Conservation (phyloP, 2,113 vertebrate species). For the Barnardius zonarius region DNA sequence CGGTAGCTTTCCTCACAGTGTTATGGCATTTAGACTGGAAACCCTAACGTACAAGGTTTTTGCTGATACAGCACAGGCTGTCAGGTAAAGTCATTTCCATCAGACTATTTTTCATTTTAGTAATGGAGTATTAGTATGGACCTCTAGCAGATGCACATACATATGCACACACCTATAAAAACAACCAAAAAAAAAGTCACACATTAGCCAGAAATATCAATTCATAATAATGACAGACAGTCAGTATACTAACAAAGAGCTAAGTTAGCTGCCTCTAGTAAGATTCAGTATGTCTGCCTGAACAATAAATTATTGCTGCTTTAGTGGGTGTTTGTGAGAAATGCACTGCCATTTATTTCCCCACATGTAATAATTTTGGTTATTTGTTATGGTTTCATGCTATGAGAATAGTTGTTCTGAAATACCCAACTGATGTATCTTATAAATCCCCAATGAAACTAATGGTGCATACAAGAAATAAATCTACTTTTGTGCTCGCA, state of each 20-base stretch:
- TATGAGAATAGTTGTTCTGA: neutral
- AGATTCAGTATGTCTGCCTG: neutral
- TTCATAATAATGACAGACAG: neutral
- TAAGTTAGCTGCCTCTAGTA: neutral
- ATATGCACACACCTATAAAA: neutral
- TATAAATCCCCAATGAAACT: neutral
- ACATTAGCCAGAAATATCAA: neutral
- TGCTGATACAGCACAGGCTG: neutral
- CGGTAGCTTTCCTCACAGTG: neutral
- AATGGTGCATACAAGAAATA: neutral
- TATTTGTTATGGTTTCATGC: neutral
- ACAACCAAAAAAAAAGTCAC: neutral
- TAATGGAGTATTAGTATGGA: neutral
- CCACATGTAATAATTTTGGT: neutral
- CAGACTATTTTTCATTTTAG: neutral
- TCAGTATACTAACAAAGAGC: neutral
- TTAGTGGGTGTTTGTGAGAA: conserved; percentile 5
- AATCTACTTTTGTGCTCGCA: neutral
- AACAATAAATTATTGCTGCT: neutral
- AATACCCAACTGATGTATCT: neutral
- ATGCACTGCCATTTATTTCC: neutral
- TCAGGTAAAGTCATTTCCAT: neutral
- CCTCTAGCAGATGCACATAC: neutral
- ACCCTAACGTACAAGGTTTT: neutral
- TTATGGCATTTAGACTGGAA: neutral